Evolutionary conservation across 2,888 invertebrate genomes (phyloP), one percentile per base, ranked within the genome.

Genomic region (Spialia ferax): DNA sequence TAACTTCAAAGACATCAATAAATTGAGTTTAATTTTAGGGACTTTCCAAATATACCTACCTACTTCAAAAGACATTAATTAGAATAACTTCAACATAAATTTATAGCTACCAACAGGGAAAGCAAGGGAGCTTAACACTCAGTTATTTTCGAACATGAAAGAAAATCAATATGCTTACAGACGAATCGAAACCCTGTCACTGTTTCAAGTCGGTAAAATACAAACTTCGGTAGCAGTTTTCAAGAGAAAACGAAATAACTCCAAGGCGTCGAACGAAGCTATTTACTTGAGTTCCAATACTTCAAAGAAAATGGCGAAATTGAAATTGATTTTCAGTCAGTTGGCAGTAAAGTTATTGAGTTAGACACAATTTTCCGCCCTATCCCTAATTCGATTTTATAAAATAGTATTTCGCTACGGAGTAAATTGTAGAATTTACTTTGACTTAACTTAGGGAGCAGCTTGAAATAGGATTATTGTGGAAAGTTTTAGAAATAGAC

Each of bases 271-370:
- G 22, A 52, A 35, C 32, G 10, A 48, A 11, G 13, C 45, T 35
- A 52, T 62, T 52, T 48, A 48, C 18, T 48, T 23, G 32, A 52
- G 35, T 52, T 62, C 35, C 32, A 52, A 50, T 20, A 20, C 52
- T 38, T 26, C 22, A 59, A 22, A 54, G 52, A 15, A 63, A 38
- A 22, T 22, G 38, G 22, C 6, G 22, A 63, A 54, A 54, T 63
- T 42, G 63, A 15, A 63, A 61, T 32, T 50, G 50, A 61, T 61
- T 60, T 48, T 48, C 61, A 61, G 61, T 61, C 48, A 50, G 48
- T 48, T 48, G 48, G 26, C 13, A 29, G 48, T 20, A 50, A 59
- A 42, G 61, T 61, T 48, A 61, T 61, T 32, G 32, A 10, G n/a
- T 61, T 61, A 48, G 32, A 61, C 50, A 10, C 29, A 60, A 35